Percentiles rank a stretch among this genome's conserved stretches.
phyloP scores from a whole-genome alignment of 1,140 invertebrate species.

The Cherax quadricarinatus region DNA sequence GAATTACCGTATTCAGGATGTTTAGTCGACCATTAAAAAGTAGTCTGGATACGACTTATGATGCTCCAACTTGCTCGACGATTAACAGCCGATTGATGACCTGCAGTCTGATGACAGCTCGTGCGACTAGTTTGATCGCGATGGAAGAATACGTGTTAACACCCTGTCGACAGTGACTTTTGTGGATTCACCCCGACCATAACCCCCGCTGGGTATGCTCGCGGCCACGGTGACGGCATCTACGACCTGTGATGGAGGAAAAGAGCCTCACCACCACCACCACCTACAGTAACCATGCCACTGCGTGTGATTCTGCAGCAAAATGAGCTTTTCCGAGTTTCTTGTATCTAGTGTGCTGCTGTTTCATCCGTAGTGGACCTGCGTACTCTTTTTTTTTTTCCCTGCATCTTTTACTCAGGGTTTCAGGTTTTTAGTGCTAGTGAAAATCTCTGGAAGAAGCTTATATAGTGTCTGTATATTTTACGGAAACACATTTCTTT shows the following conservation, averaged over 20 bases:
- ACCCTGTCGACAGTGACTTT: background rate
- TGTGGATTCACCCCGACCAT: slow-evolving; percentile 50
- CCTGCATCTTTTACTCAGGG: background rate
- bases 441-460: background rate
- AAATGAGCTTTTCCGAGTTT: background rate
- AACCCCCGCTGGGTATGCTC: slow-evolving; percentile 51
- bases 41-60: background rate
- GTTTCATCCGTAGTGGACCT: background rate
- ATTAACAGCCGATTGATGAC: background rate
- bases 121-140: too few relatives aligned
- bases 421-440: background rate
- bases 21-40: background rate
- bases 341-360: background rate
- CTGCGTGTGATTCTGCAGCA: slow-evolving; percentile 1
- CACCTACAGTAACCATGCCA: background rate
- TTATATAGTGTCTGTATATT: background rate
- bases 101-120: background rate
- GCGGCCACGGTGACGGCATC: slow-evolving; percentile 32
- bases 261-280: slow-evolving; percentile 4
- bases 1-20: too few relatives aligned
- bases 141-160: background rate
- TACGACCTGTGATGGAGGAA: slow-evolving; percentile 33
- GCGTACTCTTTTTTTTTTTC: background rate
- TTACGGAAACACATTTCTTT: slow-evolving; percentile 52
- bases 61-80: background rate